Conservation (phyloP, 2,797 vertebrate genomes). For the Neosilurus hyrtlii region DNA sequence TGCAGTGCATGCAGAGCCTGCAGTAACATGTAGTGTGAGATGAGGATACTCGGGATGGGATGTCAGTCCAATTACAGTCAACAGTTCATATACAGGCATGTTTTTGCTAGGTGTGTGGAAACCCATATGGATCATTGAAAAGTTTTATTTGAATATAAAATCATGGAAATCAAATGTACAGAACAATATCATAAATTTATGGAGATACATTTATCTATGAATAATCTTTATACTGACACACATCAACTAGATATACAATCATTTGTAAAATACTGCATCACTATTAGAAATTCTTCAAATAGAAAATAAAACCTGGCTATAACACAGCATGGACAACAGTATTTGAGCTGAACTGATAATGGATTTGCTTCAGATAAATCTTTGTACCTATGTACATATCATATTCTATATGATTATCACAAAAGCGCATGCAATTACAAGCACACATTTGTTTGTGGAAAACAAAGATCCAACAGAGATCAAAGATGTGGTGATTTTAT, state of each 20-base stretch:
- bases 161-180: background rate
- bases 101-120: background rate
- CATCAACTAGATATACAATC: background rate
- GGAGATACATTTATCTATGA: background rate
- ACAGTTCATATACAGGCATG: background rate
- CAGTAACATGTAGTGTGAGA: background rate
- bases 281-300: background rate
- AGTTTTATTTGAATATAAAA: background rate
- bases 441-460: background rate
- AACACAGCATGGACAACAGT: background rate
- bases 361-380: background rate
- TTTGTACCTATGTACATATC: slow-evolving; percentile 5
- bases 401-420: background rate
- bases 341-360: background rate
- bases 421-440: background rate
- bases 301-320: background rate
- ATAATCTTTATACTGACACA: background rate
- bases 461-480: slow-evolving; percentile 7
- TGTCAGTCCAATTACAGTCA: background rate
- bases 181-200: background rate
- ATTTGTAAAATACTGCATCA: background rate
- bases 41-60: background rate
- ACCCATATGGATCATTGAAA: background rate
- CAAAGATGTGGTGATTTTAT: slow-evolving; percentile 40
- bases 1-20: background rate